Conservation (phyloP, 1,140 invertebrate genomes). For the Danaus plexippus region DNA sequence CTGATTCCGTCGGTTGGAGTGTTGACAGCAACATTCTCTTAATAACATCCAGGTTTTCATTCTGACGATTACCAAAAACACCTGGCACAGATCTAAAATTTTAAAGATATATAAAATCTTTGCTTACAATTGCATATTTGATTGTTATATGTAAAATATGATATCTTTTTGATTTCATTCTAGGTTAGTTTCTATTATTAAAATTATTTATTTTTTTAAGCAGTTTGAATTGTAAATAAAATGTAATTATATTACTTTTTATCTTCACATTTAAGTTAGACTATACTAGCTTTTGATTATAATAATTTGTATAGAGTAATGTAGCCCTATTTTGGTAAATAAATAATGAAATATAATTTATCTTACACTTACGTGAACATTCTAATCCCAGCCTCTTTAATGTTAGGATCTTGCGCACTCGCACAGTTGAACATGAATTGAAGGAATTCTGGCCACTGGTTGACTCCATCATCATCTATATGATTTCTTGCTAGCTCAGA, state of each 20-base stretch:
- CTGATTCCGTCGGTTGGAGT: slow-evolving; percentile 78
- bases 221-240: too few relatives aligned
- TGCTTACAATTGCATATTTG: not conserved
- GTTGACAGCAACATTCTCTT: slow-evolving; percentile 94
- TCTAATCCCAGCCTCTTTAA: slow-evolving; percentile 94
- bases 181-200: too few relatives aligned
- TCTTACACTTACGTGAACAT: slow-evolving; percentile 87
- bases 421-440: slow-evolving; percentile 97
- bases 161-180: too few relatives aligned
- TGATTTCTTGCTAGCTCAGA: slow-evolving; percentile 96
- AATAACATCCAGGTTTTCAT: slow-evolving; percentile 92
- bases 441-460: slow-evolving; percentile 97
- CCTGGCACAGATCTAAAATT: slow-evolving; percentile 89
- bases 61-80: slow-evolving; percentile 96
- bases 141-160: too few relatives aligned
- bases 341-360: not conserved
- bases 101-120: slow-evolving; percentile 4
- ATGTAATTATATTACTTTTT: too few relatives aligned
- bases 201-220: too few relatives aligned
- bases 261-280: too few relatives aligned
- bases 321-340: too few relatives aligned
- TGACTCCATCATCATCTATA: slow-evolving; percentile 97
- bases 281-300: too few relatives aligned
- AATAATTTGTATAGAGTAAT: too few relatives aligned
- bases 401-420: slow-evolving; percentile 81